Evolutionary conservation across 2,113 vertebrate species (phyloP).

Genomic region (Dasyornis broadbenti): DNA sequence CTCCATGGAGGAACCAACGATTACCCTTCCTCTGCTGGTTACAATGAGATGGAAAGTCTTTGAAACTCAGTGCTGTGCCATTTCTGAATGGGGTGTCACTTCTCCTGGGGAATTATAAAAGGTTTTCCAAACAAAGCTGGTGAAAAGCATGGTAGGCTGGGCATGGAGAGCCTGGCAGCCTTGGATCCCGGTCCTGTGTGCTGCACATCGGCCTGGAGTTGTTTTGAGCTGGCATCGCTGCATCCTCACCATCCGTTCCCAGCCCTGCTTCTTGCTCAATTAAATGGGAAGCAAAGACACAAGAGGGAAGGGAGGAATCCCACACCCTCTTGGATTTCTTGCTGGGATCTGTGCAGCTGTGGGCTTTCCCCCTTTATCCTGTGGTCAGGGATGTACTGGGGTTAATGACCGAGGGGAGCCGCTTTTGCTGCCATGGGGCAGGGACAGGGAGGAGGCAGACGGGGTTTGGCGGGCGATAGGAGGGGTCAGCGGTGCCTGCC

Average conservation of each 20-base stretch:
- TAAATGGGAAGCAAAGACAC: fast-evolving
- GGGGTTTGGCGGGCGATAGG: background rate
- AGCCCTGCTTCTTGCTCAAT: background rate
- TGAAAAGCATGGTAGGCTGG: background rate
- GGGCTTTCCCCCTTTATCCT: background rate
- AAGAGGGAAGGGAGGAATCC: background rate
- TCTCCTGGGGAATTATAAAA: background rate
- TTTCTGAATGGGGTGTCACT: background rate
- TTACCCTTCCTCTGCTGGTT: background rate
- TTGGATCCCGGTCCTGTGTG: background rate
- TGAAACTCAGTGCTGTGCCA: fast-evolving
- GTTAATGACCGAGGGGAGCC: background rate
- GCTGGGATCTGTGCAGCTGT: fast-evolving
- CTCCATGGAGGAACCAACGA: background rate
- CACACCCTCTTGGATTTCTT: background rate
- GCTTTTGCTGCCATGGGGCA: background rate
- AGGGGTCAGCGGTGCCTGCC: background rate
- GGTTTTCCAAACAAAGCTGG: background rate
- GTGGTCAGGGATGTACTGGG: fast-evolving
- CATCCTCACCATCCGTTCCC: background rate
- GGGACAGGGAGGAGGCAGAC: background rate
- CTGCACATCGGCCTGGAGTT: background rate
- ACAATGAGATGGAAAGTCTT: background rate
- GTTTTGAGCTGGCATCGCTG: fast-evolving
- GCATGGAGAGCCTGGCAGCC: background rate